Conservation (phyloP, 2,888 invertebrate genomes). For the Ophioninae sp. region DNA sequence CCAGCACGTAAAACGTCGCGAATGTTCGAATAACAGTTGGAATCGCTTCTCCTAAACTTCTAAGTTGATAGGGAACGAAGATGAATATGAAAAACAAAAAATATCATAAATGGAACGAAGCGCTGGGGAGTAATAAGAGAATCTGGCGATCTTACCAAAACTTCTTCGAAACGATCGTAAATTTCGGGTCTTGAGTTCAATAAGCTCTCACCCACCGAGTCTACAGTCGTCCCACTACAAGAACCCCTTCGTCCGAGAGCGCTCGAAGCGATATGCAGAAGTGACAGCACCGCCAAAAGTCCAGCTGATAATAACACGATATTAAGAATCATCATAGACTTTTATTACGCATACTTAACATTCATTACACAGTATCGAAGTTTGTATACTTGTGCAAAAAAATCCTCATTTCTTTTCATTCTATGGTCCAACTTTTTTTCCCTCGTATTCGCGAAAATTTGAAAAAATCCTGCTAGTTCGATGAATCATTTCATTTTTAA, state of each 20-base stretch:
- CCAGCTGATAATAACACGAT: slow-evolving; percentile 69
- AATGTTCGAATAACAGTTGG: neutral
- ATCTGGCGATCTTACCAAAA: slow-evolving; percentile 69
- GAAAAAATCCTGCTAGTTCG: too few relatives aligned
- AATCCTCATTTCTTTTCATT: neutral
- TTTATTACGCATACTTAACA: neutral
- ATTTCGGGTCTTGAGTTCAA: slow-evolving; percentile 73
- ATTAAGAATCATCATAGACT: neutral
- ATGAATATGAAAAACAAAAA: neutral
- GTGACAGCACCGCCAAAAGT: slow-evolving; percentile 72
- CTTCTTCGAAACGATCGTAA: slow-evolving; percentile 77
- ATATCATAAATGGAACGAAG: neutral
- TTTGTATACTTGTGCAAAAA: neutral
- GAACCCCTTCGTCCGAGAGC: slow-evolving; percentile 68
- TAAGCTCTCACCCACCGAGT: slow-evolving; percentile 76
- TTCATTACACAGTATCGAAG: neutral
- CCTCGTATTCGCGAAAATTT: neutral
- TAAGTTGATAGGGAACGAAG: neutral
- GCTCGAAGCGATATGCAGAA: slow-evolving; percentile 73
- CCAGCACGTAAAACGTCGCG: neutral
- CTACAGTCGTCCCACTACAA: slow-evolving; percentile 66
- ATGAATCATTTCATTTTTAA: too few relatives aligned
- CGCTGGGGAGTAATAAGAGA: neutral
- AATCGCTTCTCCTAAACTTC: neutral
- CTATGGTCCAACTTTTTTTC: neutral